These are phyloP conservation scores for Hippocampus kuda DNA, from an alignment of 2,797 vertebrate genomes.

Conservation along the genomic window DNA sequence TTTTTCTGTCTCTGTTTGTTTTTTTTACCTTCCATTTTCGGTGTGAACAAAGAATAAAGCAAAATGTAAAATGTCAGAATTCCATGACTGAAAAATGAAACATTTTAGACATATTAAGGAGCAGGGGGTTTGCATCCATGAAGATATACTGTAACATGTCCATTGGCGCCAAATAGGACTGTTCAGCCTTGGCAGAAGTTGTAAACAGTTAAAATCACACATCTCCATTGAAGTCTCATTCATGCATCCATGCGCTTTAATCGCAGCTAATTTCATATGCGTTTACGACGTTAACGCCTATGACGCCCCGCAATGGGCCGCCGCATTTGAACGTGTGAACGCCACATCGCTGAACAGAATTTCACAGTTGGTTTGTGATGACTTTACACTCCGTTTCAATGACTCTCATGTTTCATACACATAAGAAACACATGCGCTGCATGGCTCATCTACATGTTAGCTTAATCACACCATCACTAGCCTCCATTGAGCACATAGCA, in stretches of 20 bases:
- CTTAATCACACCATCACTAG: neutral
- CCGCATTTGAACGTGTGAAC: neutral
- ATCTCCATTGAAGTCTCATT: neutral
- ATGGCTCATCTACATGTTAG: neutral
- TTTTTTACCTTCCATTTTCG: too few species aligned
- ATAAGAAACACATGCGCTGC: slow-evolving; percentile 2
- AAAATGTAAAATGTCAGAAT: too few species aligned
- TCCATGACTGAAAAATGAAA: neutral
- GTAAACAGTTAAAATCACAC: neutral
- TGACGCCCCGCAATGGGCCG: neutral
- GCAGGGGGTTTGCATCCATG: neutral
- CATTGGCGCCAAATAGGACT: neutral
- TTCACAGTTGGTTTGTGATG: slow-evolving; percentile 8
- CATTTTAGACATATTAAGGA: neutral
- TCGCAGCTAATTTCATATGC: neutral
- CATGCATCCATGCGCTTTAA: neutral
- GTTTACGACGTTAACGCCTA: neutral
- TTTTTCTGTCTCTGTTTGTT: too few species aligned
- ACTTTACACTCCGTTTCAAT: slow-evolving; percentile 7
- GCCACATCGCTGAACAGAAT: neutral
- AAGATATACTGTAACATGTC: neutral
- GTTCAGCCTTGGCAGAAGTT: neutral
- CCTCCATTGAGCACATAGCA: neutral
- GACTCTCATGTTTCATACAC: neutral
- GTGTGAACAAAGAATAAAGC: too few species aligned